phyloP scores from a whole-genome alignment of 2,888 invertebrate genomes.

The Drosophila affinis region DNA sequence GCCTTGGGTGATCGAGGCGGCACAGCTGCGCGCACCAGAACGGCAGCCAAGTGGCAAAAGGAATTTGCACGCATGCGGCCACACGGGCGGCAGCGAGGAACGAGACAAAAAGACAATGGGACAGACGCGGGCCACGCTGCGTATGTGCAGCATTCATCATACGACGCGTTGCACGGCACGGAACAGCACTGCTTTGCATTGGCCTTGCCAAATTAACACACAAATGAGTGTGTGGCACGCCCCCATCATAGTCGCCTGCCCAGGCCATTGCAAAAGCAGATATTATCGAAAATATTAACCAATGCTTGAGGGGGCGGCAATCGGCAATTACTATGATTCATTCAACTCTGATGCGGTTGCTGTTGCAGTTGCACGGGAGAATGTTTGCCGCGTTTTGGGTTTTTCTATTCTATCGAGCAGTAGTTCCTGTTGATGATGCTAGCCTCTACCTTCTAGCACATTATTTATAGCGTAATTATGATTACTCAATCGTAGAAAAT shows the following conservation, averaged over 20 bases:
- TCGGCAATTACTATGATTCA: conserved; percentile 53
- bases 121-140: conserved; percentile 38
- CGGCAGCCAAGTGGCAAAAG: conserved; percentile 69
- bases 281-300: conserved; percentile 50
- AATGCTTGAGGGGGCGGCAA: conserved; percentile 38
- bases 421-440: conserved; percentile 57
- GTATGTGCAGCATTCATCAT: conserved; percentile 63
- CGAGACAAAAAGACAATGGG: conserved; percentile 9
- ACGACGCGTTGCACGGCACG: conserved; percentile 38
- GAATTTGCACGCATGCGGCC: conserved; percentile 48
- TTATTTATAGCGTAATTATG: conserved; percentile 52
- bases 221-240: conserved; percentile 49
- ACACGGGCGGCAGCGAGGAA: background rate
- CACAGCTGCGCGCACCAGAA: conserved; percentile 55
- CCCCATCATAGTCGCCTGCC: conserved; percentile 11
- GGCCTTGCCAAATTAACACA: conserved; percentile 60
- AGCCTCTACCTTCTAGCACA: conserved; percentile 3
- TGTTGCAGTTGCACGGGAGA: conserved; percentile 35
- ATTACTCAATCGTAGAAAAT: conserved; percentile 34
- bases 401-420: conserved; percentile 48
- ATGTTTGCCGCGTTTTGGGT: conserved; percentile 50
- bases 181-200: conserved; percentile 1
- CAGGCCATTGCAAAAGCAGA: conserved; percentile 24
- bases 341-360: conserved; percentile 33
- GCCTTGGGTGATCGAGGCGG: conserved; percentile 1